Base-by-base conservation (phyloP, 2,113 vertebrate species). In the Atherinomorus stipes region DNA sequence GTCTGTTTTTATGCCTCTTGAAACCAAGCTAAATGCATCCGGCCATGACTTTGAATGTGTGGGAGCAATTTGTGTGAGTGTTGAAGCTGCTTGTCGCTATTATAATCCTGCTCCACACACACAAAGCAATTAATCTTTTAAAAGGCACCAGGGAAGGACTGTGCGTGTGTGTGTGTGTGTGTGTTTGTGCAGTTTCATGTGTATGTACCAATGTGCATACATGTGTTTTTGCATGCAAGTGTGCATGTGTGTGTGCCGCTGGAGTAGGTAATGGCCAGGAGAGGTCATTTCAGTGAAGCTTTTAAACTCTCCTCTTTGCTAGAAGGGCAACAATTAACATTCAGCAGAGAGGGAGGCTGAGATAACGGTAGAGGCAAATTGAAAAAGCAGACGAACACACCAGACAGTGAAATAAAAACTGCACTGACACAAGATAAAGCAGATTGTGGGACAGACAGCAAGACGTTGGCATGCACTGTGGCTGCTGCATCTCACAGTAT, bases 71-170 rank as follows among this genome's bases (percentile, higher is more conserved):
- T 89, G 69, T 91, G 86, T 87, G 90, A 84, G 71, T 42, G 81
- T 72, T 68, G 76, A 82, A 88, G 79, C 69, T 16, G 70, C 79
- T 87, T 73, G 69, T 56, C 71, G 86, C 83, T 80, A 72, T 81
- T 85, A 79, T 93, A 89, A 92, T 87, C 86, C 86, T 79, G 75
- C 74, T 70, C 75, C 64, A n/a, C 80, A 81, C 85, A 89, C 88
- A 90, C 81, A 89, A 85, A 84, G 88, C 84, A 92, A 90, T 92
- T 93, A 84, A 91, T 93, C 87, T 85, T 88, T 91, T 86, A 85
- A 90, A 91, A 89, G 85, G 83, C 81, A 70, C 66, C 34, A 50
- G 57, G 56, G 47, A 61, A 61, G 10, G 56, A 34, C 40, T 22
- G 60, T 44, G 74, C 64, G 54, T 37, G 40, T 76, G 68, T 37